Conservation (phyloP, 2,797 vertebrate genomes). For the Salarias fasciatus region DNA sequence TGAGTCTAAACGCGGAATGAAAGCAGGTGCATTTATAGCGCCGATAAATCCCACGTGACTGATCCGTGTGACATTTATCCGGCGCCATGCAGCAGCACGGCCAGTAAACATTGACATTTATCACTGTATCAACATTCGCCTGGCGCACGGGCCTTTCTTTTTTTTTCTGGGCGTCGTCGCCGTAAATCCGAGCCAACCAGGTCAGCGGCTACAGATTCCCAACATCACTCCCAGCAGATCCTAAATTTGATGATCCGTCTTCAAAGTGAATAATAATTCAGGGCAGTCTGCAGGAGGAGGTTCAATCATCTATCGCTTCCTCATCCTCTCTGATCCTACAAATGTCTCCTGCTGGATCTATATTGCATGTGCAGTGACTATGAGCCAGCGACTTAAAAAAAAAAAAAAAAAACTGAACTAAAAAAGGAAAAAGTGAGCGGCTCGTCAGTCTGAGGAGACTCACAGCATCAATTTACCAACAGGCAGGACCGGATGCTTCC, state of each 20-base stretch:
- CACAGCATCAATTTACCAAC: no score
- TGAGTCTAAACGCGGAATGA: no score
- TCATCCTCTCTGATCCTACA: constrained; percentile 30
- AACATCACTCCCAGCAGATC: constrained; percentile 3
- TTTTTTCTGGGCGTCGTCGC: constrained; percentile 34
- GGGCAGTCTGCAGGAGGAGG: constrained; percentile 6
- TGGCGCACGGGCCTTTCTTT: background rate
- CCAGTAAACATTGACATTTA: constrained; percentile 66
- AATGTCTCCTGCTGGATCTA: constrained; percentile 22
- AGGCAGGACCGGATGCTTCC: no score
- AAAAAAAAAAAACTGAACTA: no score
- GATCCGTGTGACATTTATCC: constrained; percentile 54
- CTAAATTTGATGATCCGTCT: constrained; percentile 44
- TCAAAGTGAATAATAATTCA: constrained; percentile 56
- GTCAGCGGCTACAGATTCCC: background rate
- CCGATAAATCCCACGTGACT: constrained; percentile 27
- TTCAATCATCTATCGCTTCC: background rate
- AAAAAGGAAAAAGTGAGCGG: no score
- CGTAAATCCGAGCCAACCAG: constrained; percentile 12
- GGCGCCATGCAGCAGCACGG: constrained; percentile 13
- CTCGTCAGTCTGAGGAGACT: no score
- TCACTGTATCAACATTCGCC: constrained; percentile 45
- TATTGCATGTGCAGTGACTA: constrained; percentile 15
- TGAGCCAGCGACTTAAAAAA: no score
- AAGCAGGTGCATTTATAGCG: constrained; percentile 38